Conservation (phyloP, 2,797 vertebrate species). For the Smutsia temminckii region DNA sequence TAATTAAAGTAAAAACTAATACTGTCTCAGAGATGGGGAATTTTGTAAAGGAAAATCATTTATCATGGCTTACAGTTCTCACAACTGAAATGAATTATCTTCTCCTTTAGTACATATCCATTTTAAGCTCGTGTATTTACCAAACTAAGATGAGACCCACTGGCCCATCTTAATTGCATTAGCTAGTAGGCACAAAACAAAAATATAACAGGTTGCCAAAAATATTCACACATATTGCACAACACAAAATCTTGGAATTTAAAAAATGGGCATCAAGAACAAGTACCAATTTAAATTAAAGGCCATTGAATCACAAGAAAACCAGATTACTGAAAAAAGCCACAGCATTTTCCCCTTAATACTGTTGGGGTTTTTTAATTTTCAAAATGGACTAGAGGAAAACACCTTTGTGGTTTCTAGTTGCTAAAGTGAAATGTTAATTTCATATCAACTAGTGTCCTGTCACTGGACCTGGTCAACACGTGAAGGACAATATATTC, state of each 20-base stretch:
- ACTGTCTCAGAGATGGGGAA: constrained; percentile 94
- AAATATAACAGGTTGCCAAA: constrained; percentile 50
- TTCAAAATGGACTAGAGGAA: not conserved
- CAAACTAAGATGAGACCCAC: constrained; percentile 65
- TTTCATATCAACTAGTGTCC: not conserved
- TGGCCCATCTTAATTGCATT: constrained; percentile 71
- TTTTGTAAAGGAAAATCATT: constrained; percentile 94
- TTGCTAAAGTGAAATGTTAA: constrained; percentile 6
- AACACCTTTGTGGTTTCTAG: not conserved
- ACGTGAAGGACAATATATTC: not conserved
- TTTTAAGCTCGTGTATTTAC: constrained; percentile 74
- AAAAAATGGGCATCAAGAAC: not conserved
- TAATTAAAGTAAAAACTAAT: constrained; percentile 99
- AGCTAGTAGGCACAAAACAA: constrained; percentile 32
- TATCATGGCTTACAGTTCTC: constrained; percentile 90
- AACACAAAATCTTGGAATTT: constrained; percentile 5
- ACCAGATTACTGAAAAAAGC: not conserved
- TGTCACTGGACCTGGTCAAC: not conserved
- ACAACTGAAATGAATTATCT: constrained; percentile 93
- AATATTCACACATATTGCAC: constrained; percentile 9
- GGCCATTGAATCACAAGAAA: not conserved
- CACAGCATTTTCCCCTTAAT: not conserved
- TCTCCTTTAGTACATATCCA: constrained; percentile 86
- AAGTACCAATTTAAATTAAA: not conserved
- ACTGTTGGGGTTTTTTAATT: not conserved